Conservation (phyloP, 2,113 vertebrate species). For the Galbula dea region DNA sequence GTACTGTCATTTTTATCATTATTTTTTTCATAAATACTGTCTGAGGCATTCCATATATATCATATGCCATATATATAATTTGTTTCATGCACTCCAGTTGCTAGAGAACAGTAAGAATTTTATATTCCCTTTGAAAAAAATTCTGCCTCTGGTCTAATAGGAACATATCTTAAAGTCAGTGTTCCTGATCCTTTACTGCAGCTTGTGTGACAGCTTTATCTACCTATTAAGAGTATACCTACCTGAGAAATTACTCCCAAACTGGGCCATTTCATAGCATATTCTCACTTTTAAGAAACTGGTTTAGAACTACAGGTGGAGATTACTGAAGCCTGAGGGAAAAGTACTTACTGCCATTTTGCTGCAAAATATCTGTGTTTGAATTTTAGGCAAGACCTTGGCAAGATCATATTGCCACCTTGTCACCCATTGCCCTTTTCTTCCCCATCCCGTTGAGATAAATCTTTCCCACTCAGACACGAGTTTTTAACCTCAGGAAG, state of each 20-base stretch:
- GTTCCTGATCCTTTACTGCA: not conserved
- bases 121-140: not conserved
- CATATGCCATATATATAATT: not conserved
- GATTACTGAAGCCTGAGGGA: not conserved
- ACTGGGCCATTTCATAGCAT: not conserved
- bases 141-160: not conserved
- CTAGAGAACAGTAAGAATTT: not conserved
- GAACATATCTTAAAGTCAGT: not conserved
- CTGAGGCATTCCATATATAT: not conserved
- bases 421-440: not conserved
- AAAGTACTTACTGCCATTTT: not conserved
- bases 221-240: not conserved
- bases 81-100: not conserved
- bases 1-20: not conserved
- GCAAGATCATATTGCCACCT: not conserved
- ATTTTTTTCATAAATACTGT: not conserved
- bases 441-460: rapidly evolving
- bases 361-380: not conserved
- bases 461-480: not conserved
- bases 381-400: not conserved
- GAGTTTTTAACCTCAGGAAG: not conserved
- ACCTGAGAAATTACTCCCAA: not conserved
- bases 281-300: not conserved
- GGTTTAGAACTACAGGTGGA: not conserved
- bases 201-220: constrained; percentile 9